phyloP scores from a whole-genome alignment of 37 sponge, comb jelly and placozoan species.

The Eunapius fragilis region DNA sequence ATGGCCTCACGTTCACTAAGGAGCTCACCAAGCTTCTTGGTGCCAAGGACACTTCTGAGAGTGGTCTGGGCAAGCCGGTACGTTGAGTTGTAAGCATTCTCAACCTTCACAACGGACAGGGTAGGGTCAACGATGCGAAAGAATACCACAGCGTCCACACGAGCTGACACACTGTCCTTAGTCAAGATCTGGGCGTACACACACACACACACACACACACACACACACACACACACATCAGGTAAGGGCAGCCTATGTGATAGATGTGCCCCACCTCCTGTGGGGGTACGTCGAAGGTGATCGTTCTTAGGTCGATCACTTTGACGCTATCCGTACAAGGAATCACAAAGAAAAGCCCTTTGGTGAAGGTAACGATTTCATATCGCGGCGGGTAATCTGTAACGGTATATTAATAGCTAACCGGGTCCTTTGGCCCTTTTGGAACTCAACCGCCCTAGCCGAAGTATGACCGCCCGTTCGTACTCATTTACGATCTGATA shows the following conservation, averaged over 20 bases:
- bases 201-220: constrained; percentile 8
- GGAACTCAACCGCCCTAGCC: constrained; percentile 87
- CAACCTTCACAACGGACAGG: constrained; percentile 74
- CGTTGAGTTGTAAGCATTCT: constrained; percentile 73
- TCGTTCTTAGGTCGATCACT: constrained; percentile 89
- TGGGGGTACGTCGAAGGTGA: constrained; percentile 92
- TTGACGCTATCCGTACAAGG: constrained; percentile 85
- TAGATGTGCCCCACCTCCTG: constrained; percentile 72
- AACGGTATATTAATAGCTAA: too few species aligned
- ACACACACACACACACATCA: neutral
- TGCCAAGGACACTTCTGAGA: constrained; percentile 90
- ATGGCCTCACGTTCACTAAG: constrained; percentile 86
- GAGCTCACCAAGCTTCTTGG: constrained; percentile 86
- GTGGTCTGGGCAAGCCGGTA: constrained; percentile 89
- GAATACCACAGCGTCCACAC: constrained; percentile 95
- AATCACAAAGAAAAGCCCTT: constrained; percentile 89
- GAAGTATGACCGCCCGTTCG: constrained; percentile 92
- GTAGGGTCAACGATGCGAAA: constrained; percentile 81
- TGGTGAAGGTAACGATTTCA: too few species aligned
- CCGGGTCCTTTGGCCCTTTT: constrained; percentile 28
- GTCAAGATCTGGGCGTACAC: constrained; percentile 78
- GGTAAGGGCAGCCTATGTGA: too few species aligned
- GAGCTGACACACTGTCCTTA: constrained; percentile 88
- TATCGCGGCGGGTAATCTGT: too few species aligned
- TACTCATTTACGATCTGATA: constrained; percentile 92